phyloP scores from a whole-genome alignment of 2,888 invertebrate species.

The Campoplex nolae region DNA sequence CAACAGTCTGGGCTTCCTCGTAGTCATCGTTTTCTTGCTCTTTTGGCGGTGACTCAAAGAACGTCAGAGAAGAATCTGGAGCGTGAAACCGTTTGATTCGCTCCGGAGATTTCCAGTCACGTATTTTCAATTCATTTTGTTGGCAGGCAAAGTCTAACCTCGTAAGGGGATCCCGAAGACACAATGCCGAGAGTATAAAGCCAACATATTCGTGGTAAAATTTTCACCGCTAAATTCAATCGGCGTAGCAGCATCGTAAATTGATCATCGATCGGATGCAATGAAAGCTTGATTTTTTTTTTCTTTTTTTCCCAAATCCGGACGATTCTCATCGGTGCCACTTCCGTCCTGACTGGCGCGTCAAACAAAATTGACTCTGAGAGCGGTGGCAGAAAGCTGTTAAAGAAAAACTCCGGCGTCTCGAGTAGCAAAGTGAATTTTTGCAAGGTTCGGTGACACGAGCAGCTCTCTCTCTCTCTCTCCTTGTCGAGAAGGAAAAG shows the following conservation, averaged over 20 bases:
- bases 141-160: constrained; percentile 20
- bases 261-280: too few relatives aligned
- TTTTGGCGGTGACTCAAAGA: constrained; percentile 63
- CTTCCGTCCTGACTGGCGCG: not conserved
- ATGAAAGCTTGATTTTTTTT: too few relatives aligned
- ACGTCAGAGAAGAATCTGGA: constrained; percentile 76
- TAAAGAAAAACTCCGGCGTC: not conserved
- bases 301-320: not conserved
- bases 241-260: not conserved
- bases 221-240: not conserved
- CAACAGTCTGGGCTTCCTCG: constrained; percentile 23
- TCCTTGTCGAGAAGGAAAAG: not conserved
- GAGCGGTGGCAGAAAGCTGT: not conserved
- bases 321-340: not conserved
- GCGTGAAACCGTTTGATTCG: constrained; percentile 83
- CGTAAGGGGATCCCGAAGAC: not conserved
- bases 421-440: constrained; percentile 36
- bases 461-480: not conserved
- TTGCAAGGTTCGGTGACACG: constrained; percentile 4
- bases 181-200: not conserved
- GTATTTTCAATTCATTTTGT: constrained; percentile 68
- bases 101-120: constrained; percentile 78
- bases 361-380: not conserved
- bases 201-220: not conserved
- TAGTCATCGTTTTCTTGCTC: constrained; percentile 53